phyloP scores from a whole-genome alignment of 2,113 vertebrate genomes.

The Lepisosteus oculatus region DNA sequence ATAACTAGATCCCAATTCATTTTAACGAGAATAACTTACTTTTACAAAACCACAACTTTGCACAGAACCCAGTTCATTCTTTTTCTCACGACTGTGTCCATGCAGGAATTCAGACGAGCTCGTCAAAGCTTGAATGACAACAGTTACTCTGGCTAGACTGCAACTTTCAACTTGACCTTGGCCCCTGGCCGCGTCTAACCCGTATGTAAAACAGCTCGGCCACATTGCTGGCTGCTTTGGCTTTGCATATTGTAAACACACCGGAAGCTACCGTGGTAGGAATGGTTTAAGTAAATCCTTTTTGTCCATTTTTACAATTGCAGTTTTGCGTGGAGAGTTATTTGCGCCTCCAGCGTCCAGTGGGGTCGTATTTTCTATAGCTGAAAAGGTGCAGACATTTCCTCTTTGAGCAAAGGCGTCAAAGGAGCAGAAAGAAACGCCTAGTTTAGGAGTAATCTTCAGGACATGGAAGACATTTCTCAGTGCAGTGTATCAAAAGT shows the following conservation, averaged over 20 bases:
- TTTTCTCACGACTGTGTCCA: slow-evolving; percentile 58
- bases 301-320: background rate
- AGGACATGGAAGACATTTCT: no score
- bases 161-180: slow-evolving; percentile 99
- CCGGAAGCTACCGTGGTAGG: slow-evolving; percentile 10
- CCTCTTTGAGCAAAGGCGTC: no score
- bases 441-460: no score
- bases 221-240: slow-evolving; percentile 46
- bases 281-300: background rate
- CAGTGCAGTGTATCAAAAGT: no score
- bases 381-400: no score
- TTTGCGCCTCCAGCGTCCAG: no score
- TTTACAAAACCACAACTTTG: slow-evolving; percentile 57
- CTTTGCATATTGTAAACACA: slow-evolving; percentile 52
- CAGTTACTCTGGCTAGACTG: slow-evolving; percentile 72
- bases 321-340: background rate
- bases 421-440: no score
- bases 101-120: slow-evolving; percentile 54
- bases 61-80: slow-evolving; percentile 23
- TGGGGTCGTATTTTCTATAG: no score
- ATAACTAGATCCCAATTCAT: slow-evolving; percentile 4
- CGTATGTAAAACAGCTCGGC: slow-evolving; percentile 64
- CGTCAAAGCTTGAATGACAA: slow-evolving; percentile 66
- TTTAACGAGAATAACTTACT: slow-evolving; percentile 58
- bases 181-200: slow-evolving; percentile 78